Evolutionary conservation across 2,797 vertebrate genomes (phyloP), one percentile per base, ranked within the genome.

Genomic region (Falco columbarius): DNA sequence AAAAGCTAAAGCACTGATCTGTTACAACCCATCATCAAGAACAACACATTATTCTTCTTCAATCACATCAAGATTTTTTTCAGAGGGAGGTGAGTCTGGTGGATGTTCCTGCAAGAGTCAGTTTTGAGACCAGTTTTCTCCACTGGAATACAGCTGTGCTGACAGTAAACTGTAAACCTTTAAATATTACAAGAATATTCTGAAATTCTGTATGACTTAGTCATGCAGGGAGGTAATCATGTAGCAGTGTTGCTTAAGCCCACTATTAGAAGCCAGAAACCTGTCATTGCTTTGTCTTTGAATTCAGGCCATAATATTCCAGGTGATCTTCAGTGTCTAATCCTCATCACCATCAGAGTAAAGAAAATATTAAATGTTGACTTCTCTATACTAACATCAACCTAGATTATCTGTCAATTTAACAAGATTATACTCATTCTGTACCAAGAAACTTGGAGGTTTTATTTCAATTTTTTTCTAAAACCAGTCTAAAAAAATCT

Each of bases 401-500:
- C 38, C 29, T 9, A 29, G 55, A 15, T 34, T 42, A 49, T 30
- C 34, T 76, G 34, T n/a, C 79, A 54, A 72, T 79, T 84, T 38
- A 59, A 66, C 32, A 70, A 46, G n/a, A 51, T 20, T 55, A 55
- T 7, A 6, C 14, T 34, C 13, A 24, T 47, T 51, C 36, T 47
- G 10, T 4, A 72, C 21, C 0, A 0, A 81, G 27, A 59, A 70
- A 38, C 21, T 86, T 51, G 51, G 38, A 40, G 27, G 0, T 72
- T 74, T 93, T 47, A 47, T 55, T 75, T 73, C 21, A 30, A 81
- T 32, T 76, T 27, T 17, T 73, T 73, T 21, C 52, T 6, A 46
- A 90, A 90, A 70, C 1, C 30, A 51, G 14, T 3, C 11, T 59
- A 36, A 72, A 36, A 72, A 87, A 72, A 54, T 42, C 46, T 46